A percentile compares a stretch with the other conserved stretches of the same genome.
Conservation (phyloP, 2,888 invertebrate genomes). For the Lycophotia porphyrea region DNA sequence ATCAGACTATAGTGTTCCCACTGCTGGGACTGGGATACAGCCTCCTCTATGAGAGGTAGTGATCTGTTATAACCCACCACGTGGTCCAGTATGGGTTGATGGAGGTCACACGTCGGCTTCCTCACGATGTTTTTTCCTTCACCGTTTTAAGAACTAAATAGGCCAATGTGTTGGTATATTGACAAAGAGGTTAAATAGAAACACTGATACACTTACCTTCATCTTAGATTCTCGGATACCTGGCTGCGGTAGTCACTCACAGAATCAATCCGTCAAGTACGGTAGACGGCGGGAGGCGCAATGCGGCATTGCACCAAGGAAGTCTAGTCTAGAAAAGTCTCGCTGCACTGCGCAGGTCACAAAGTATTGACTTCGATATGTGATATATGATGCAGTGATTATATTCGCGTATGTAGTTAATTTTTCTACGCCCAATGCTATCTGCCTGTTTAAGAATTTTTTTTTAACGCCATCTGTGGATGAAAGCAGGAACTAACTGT, state of each 20-base stretch:
- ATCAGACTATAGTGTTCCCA: neutral
- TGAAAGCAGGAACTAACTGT: neutral
- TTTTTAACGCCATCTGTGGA: neutral
- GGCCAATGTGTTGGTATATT: neutral
- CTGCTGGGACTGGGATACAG: neutral
- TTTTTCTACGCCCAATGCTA: neutral
- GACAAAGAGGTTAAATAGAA: neutral
- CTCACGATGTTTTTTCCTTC: neutral
- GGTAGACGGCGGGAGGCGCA: neutral
- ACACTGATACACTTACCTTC: constrained; percentile 3
- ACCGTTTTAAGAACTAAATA: neutral
- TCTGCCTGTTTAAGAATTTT: neutral
- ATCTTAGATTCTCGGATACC: neutral
- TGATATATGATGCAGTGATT: neutral
- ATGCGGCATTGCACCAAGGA: neutral
- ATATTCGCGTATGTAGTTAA: neutral
- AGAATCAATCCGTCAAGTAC: neutral
- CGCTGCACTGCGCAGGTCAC: constrained; percentile 24
- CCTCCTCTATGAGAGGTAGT: neutral
- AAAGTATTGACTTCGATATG: neutral
- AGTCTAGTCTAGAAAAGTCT: constrained; percentile 15
- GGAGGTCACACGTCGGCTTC: neutral
- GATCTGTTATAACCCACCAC: neutral
- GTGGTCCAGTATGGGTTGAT: neutral
- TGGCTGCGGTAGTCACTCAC: no score